Percentiles rank a stretch among this genome's conserved stretches.
phyloP scores from a whole-genome alignment of 2,113 vertebrate genomes.

The Scytalopus superciliaris region DNA sequence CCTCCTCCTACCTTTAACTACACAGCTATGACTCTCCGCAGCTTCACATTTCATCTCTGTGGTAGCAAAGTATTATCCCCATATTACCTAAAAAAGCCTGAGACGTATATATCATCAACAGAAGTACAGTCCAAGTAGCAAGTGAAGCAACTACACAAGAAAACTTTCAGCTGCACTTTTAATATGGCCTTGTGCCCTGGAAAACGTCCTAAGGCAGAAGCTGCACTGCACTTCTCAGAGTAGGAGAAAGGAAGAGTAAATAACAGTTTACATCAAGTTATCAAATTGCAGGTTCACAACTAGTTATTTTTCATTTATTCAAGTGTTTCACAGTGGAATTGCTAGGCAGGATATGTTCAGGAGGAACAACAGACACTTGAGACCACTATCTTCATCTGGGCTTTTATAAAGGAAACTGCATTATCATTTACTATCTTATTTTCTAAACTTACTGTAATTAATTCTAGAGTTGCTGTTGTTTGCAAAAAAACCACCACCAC shows the following conservation, averaged over 20 bases:
- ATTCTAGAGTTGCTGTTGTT: not conserved
- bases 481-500: not conserved
- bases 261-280: not conserved
- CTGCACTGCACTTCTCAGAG: not conserved
- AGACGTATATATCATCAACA: fast-evolving
- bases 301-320: not conserved
- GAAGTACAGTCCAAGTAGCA: not conserved
- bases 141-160: not conserved
- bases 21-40: not conserved
- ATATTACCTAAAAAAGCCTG: not conserved
- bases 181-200: not conserved
- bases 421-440: not conserved
- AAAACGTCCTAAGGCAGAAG: not conserved
- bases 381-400: not conserved
- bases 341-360: not conserved
- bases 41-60: not conserved
- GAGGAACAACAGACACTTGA: not conserved
- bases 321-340: not conserved
- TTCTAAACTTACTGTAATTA: not conserved
- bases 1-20: not conserved
- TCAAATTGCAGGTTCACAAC: not conserved
- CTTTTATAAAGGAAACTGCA: not conserved
- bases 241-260: not conserved
- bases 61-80: not conserved
- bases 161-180: not conserved